Conservation (phyloP, 2,113 vertebrate species). For the Eupsittula cactorum region DNA sequence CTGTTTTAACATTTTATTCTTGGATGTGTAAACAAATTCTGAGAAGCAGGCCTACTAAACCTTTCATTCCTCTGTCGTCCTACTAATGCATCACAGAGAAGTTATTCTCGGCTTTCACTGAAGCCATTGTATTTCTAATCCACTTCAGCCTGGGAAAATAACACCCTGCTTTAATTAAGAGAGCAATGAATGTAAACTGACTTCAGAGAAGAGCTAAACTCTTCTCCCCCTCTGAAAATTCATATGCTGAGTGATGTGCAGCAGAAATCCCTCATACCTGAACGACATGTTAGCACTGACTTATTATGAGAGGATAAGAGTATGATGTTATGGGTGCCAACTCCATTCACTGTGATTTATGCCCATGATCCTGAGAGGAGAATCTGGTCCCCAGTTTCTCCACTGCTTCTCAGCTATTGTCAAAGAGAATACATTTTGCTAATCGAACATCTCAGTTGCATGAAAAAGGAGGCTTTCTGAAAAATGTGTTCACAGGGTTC, state of each 20-base stretch:
- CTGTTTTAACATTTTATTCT: conserved; percentile 14
- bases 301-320: not conserved
- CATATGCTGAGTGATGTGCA: conserved; percentile 10
- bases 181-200: conserved; percentile 2
- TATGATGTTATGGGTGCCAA: not conserved
- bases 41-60: conserved; percentile 42
- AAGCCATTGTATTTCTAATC: conserved; percentile 59
- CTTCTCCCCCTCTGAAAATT: not conserved
- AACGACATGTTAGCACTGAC: not conserved
- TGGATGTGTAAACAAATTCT: conserved; percentile 10
- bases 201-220: conserved; percentile 36
- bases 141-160: conserved; percentile 54
- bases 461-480: not conserved
- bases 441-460: not conserved
- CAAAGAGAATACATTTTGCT: not conserved
- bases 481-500: not conserved
- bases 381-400: not conserved
- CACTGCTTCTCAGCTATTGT: not conserved
- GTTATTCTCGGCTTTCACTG: conserved; percentile 57
- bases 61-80: conserved; percentile 47
- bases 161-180: conserved; percentile 53
- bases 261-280: not conserved
- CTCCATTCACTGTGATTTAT: not conserved
- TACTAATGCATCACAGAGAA: conserved; percentile 44
- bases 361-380: accelerated